phyloP scores from a whole-genome alignment of 2,113 vertebrate genomes.

The Triplophysa rosa region DNA sequence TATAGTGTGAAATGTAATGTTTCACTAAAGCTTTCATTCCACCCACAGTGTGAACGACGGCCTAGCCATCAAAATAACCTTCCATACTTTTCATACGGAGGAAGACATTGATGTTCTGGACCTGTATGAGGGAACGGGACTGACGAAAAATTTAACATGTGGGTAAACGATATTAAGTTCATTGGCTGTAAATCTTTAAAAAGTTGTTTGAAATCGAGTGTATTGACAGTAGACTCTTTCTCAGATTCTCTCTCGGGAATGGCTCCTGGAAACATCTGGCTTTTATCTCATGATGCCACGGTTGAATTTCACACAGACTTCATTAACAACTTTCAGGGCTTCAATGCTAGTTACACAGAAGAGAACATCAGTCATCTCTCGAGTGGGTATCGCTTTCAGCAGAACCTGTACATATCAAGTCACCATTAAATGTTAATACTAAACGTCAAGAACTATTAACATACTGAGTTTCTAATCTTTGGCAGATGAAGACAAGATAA shows the following conservation, averaged over 20 bases:
- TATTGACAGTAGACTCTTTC: conserved; percentile 32
- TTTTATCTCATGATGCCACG: conserved; percentile 83
- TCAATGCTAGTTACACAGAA: conserved; percentile 76
- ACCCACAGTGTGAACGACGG: conserved; percentile 60
- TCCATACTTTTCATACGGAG: conserved; percentile 65
- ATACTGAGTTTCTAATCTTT: conserved; percentile 4
- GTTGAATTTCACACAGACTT: conserved; percentile 75
- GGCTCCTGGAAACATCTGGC: conserved; percentile 73
- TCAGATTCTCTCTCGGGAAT: conserved; percentile 80
- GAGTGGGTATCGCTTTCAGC: conserved; percentile 70
- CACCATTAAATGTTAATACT: background rate
- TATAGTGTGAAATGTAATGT: background rate
- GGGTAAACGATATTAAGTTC: conserved; percentile 24
- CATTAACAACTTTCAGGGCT: conserved; percentile 73
- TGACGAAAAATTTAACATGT: conserved; percentile 58
- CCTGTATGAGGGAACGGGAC: conserved; percentile 68
- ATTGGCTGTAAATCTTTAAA: background rate
- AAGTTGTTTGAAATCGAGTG: background rate
- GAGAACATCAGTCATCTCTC: conserved; percentile 70
- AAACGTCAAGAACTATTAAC: no score
- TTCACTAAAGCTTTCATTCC: background rate
- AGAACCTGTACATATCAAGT: background rate
- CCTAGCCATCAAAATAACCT: conserved; percentile 60
- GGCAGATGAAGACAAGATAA: conserved; percentile 82
- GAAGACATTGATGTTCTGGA: conserved; percentile 50